Evolutionary conservation across 2,888 invertebrate genomes (phyloP).

Genomic region (Drosophila nr. fundita): DNA sequence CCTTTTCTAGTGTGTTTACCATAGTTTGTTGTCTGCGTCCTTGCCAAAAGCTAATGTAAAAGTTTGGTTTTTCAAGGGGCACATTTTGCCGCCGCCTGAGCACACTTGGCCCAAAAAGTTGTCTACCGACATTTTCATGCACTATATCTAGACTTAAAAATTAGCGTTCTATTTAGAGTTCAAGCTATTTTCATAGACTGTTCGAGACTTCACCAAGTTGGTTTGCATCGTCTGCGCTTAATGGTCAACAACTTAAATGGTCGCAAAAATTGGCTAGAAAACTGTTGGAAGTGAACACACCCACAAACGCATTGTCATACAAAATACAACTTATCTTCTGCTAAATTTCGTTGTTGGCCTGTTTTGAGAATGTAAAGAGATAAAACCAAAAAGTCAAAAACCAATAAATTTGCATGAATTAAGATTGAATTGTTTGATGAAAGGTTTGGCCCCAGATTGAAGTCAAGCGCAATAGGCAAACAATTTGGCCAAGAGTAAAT

Average conservation of each 20-base stretch:
- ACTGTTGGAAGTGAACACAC: slow-evolving; percentile 18
- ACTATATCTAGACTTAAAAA: slow-evolving; percentile 43
- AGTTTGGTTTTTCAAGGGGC: slow-evolving; percentile 55
- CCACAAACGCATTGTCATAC: neutral
- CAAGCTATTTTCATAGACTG: slow-evolving; percentile 2
- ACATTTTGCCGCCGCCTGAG: slow-evolving; percentile 17
- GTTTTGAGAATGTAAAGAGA: neutral
- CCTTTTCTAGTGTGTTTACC: slow-evolving; percentile 40
- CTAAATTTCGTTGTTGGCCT: slow-evolving; percentile 23
- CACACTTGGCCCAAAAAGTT: slow-evolving; percentile 38
- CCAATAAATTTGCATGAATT: slow-evolving; percentile 75
- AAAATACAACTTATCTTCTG: slow-evolving; percentile 27
- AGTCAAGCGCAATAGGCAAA: slow-evolving; percentile 46
- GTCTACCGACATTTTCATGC: slow-evolving; percentile 37
- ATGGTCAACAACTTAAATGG: slow-evolving; percentile 32
- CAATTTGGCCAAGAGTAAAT: slow-evolving; percentile 48
- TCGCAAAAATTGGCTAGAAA: slow-evolving; percentile 25
- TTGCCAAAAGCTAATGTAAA: slow-evolving; percentile 64
- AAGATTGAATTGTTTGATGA: slow-evolving; percentile 62
- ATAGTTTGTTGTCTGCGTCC: slow-evolving; percentile 28
- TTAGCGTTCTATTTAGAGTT: slow-evolving; percentile 50
- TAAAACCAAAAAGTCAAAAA: slow-evolving; percentile 20
- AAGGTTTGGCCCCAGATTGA: slow-evolving; percentile 5
- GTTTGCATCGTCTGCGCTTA: slow-evolving; percentile 18
- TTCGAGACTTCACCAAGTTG: slow-evolving; percentile 7